Base-by-base conservation (phyloP, 2,888 invertebrate genomes). In the Aradus depressus region DNA sequence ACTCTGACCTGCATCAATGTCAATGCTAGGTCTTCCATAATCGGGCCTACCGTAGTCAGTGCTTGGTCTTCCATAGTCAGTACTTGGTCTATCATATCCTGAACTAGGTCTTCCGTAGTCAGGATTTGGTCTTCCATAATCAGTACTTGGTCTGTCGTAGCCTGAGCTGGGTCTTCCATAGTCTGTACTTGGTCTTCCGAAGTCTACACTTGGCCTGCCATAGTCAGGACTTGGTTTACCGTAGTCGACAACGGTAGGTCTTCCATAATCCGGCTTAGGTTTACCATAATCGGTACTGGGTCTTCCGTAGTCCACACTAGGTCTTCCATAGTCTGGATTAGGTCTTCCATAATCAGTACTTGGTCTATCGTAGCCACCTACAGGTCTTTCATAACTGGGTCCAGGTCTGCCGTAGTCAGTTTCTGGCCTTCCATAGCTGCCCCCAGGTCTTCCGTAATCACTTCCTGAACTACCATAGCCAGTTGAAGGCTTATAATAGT, bases 1-100 rank as follows among this genome's bases (percentile, higher is more conserved):
- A 19, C 19, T 14, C 16, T 6, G 22, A 8, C 12, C n/a, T 16
- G 21, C 4, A 32, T 43, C 10, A 12, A 43, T 34, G 16, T 41
- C 43, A 14, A 41, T 32, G 3, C n/a, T 12, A 5, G 39, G 41
- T 21, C 50, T 19, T 2, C 52, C 44, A 16, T 44, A 43, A 22
- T 44, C 44, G 14, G 45, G 45, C 8, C 42, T 21, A 32, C 41
- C 52, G 19, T 45, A 52, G 16, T 50, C 43, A 1, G 45, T 32
- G 1, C 16, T 28, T 1, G 39, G 47, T 34, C 43, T 48, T n/a
- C 44, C 37, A 12, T 51, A 51, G 1, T 44, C 51, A 18, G 48
- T 28, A 6, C 2, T 21, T 14, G 45, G 45, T 44, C 51, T 26
- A 12, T 28, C 43, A 28, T 43, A 50, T 25, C 23, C 44, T 37